Conservation (phyloP, 2,888 invertebrate species). For the Pecten maximus region DNA sequence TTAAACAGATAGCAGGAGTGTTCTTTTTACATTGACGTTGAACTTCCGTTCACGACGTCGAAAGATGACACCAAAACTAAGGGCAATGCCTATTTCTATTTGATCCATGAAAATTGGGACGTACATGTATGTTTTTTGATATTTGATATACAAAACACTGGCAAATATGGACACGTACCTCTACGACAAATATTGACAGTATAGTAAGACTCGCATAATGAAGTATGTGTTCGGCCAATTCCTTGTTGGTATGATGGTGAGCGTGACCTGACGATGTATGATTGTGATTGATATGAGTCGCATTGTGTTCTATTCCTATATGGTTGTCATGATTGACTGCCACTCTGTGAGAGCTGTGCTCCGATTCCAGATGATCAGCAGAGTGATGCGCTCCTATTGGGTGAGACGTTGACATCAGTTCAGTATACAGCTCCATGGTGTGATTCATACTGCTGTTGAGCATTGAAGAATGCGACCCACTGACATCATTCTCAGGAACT, state of each 20-base stretch:
- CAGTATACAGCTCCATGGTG: background rate
- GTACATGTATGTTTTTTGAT: too few relatives aligned
- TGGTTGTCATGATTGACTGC: background rate
- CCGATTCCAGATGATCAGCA: background rate
- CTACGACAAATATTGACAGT: conserved; percentile 12
- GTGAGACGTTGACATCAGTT: background rate
- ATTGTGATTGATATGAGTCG: background rate
- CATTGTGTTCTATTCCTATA: background rate
- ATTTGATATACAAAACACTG: too few relatives aligned
- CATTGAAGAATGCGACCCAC: background rate
- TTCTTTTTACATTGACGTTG: too few relatives aligned
- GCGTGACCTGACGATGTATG: background rate
- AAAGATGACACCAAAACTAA: too few relatives aligned
- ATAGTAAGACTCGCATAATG: conserved; percentile 19
- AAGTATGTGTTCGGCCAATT: background rate
- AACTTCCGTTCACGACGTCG: too few relatives aligned
- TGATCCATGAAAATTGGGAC: too few relatives aligned
- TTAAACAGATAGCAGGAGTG: too few relatives aligned
- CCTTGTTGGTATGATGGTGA: background rate
- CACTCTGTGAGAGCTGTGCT: background rate
- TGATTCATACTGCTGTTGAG: background rate
- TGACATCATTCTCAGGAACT: background rate
- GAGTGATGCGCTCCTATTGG: background rate
- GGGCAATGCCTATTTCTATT: too few relatives aligned
- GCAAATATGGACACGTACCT: background rate